A percentile compares a stretch with the other conserved stretches of the same genome.
Evolutionary conservation across 92 coral and sea anemone species (phyloP).

Genomic region (Epizoanthus scotinus): DNA sequence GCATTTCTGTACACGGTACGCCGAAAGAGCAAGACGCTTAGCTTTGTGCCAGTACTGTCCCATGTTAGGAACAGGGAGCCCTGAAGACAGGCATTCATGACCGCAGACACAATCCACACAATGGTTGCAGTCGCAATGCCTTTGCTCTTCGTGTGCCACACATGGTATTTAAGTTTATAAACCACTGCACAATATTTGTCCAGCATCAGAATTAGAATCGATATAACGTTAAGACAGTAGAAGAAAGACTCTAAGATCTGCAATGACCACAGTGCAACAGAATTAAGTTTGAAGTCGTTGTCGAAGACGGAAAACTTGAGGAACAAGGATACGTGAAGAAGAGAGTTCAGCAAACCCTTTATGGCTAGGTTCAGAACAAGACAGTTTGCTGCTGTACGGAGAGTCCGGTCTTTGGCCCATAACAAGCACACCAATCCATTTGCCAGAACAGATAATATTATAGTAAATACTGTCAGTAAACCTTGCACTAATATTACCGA

Average conservation of each 20-base stretch:
- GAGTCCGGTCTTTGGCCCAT: slow-evolving; percentile 1
- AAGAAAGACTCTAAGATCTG: slow-evolving; percentile 24
- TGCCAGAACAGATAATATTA: slow-evolving; percentile 1
- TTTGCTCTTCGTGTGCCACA: slow-evolving; percentile 27
- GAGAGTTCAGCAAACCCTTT: slow-evolving; percentile 8
- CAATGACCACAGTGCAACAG: background rate
- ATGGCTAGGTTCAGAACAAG: slow-evolving; percentile 30
- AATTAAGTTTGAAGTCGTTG: slow-evolving; percentile 6
- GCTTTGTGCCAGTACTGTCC: background rate
- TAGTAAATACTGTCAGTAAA: background rate
- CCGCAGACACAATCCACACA: slow-evolving; percentile 5
- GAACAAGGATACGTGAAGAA: background rate
- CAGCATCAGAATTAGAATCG: slow-evolving; percentile 17
- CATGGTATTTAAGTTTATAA: slow-evolving; percentile 18
- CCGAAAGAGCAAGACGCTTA: background rate
- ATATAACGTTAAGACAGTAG: slow-evolving; percentile 24
- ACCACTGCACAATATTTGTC: slow-evolving; percentile 29
- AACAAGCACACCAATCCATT: slow-evolving; percentile 12
- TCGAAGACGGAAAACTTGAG: background rate
- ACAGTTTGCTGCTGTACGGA: slow-evolving; percentile 33
- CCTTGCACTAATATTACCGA: background rate
- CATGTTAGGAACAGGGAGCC: background rate
- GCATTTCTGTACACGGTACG: slow-evolving; percentile 20
- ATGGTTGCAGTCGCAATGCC: background rate
- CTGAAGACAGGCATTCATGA: slow-evolving; percentile 11